phyloP scores from a whole-genome alignment of 2,113 vertebrate species.

The Condylura cristata region DNA sequence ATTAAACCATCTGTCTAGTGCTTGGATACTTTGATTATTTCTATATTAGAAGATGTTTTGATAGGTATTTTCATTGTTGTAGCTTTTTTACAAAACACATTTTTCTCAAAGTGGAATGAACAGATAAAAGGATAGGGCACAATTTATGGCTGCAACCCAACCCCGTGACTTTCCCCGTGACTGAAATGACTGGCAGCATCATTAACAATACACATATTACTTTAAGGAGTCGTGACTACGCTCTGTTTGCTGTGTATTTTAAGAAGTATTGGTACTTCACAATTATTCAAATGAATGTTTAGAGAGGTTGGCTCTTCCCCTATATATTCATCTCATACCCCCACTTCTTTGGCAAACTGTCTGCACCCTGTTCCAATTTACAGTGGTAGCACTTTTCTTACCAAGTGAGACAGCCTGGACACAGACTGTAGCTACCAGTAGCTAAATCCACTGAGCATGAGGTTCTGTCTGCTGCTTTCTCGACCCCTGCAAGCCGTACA shows the following conservation, averaged over 20 bases:
- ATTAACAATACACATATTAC: background rate
- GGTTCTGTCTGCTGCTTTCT: background rate
- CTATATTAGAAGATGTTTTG: background rate
- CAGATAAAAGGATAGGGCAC: background rate
- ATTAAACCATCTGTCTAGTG: background rate
- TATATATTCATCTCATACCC: background rate
- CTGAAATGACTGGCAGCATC: background rate
- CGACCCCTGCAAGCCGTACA: background rate
- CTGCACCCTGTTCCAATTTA: background rate
- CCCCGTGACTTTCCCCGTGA: background rate
- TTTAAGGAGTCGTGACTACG: background rate
- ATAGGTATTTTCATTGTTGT: background rate
- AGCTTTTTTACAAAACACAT: background rate
- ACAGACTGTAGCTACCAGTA: background rate
- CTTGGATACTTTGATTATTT: background rate
- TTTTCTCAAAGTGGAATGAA: background rate
- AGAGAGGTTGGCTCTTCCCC: background rate
- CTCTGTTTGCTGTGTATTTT: background rate
- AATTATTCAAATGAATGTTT: conserved; percentile 29
- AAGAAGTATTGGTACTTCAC: background rate
- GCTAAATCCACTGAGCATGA: background rate
- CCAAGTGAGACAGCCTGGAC: background rate
- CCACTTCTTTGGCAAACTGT: background rate
- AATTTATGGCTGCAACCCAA: background rate
- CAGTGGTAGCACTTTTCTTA: background rate